Evolutionary conservation across 2,797 vertebrate genomes (phyloP), one percentile per base, ranked within the genome.

Genomic region (Lindbergichthys nudifrons): DNA sequence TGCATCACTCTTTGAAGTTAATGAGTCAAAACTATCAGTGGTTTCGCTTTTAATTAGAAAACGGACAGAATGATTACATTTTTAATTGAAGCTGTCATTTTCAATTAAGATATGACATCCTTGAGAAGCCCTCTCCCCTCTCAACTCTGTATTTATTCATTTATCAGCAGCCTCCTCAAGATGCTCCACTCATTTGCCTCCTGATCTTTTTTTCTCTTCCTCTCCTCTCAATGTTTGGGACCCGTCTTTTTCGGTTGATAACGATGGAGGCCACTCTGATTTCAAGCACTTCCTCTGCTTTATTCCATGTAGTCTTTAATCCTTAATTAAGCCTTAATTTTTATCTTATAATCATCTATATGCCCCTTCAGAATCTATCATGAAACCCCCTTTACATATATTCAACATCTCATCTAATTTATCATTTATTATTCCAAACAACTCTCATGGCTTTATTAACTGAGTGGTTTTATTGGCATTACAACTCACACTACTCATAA

Each of bases 51-150:
- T 95, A 95, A 95, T 95, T 95, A 93, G 90, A 94, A 95, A 94
- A 94, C 61, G 89, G 91, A 92, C 83, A 76, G 89, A 95, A 94
- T 93, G 91, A 95, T 95, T 95, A 93, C 92, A 93, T 91, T 94
- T 95, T 94, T 95, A 95, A 95, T 95, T 95, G 94, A 91, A 94
- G 90, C 94, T 93, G 95, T 93, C 95, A 93, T 93, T 95, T 94
- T 92, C 92, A 95, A 95, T 95, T 95, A 95, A 92, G 94, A 94
- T 94, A 89, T 93, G 89, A 86, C 87, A 90, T 93, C 91, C 90
- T 91, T 91, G 92, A 93, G 89, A 92, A 85, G 80, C 77, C 75
- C 80, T 83, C 81, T 84, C 65, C 65, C 61, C 74, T 83, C 73
- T 52, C 63, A 61, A 73, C 69, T 69, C 72, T 83, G 86, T 81